Base-by-base conservation (phyloP, 2,113 vertebrate species). In the Bombycilla garrulus region DNA sequence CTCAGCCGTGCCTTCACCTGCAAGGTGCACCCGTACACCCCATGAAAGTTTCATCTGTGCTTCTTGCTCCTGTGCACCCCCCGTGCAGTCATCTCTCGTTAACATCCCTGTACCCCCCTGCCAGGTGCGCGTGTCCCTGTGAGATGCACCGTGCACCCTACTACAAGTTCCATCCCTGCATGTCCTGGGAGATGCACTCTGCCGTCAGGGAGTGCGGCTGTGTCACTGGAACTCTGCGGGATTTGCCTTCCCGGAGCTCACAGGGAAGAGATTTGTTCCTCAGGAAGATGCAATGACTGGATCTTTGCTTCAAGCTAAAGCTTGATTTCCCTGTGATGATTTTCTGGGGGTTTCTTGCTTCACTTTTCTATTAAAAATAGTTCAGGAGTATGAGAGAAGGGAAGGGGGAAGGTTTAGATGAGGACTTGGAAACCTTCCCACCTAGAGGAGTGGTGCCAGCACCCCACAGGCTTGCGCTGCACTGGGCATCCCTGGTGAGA, bases 401-500 rank as follows among this genome's bases (percentile, higher is more conserved):
- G 62, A 64, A 36, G 40, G 29, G 33, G 10, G n/a, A 47, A 76
- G 64, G 66, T 72, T 95, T 92, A 88, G 82, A 33, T 82, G 76
- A 92, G 48, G 62, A 50, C 42, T 96, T 82, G 90, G 92, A 77
- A 86, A 25, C 42, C 35, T 76, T 92, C 67, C 82, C 79, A 33
- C 42, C 25, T 45, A 8, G 45, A 31, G 23, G 45, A 93, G 53
- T 0, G 0, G 23, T 76, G 74, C 80, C 79, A 77, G 88, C 40
- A 15, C 78, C 73, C 81, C n/a, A 20, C 62, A 35, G 69, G 25
- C 47, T 88, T 7, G 1, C 0, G 0, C 47, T 58, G 71, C 62
- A 4, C 6, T 8, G 8, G 35, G 20, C 3, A 11, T 48, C 79
- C 61, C 65, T 33, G 18, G 5, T 40, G 71, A 26, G 80, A 23